Evolutionary conservation across 1,140 invertebrate species (phyloP).

Genomic region (Macrocentrus cingulum): DNA sequence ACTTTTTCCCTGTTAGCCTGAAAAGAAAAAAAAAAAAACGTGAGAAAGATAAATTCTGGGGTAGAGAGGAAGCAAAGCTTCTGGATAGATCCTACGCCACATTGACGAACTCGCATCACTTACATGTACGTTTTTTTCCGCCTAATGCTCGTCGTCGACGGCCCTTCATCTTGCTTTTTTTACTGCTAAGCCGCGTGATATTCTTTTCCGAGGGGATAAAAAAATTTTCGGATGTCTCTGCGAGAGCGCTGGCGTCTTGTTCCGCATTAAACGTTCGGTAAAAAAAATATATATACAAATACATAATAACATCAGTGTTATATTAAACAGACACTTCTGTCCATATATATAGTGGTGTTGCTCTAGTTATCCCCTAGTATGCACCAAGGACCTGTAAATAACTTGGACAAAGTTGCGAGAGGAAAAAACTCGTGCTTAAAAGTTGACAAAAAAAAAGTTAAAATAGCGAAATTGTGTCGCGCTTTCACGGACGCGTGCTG

Average conservation of each 20-base stretch:
- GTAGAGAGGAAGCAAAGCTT: too few relatives aligned
- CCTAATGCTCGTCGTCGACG: neutral
- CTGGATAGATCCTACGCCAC: neutral
- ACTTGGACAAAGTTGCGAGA: constrained; percentile 19
- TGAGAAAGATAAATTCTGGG: constrained; percentile 1
- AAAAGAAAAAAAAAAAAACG: neutral
- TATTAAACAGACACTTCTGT: constrained; percentile 24
- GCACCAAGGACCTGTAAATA: constrained; percentile 16
- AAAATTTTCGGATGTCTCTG: neutral
- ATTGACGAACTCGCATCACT: neutral
- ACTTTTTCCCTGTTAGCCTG: neutral
- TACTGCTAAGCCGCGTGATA: neutral
- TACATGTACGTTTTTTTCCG: neutral
- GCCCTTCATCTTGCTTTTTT: neutral
- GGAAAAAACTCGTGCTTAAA: neutral
- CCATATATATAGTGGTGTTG: neutral
- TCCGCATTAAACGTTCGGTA: too few relatives aligned
- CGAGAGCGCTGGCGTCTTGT: neutral
- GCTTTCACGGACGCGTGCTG: constrained; percentile 37
- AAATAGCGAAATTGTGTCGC: neutral
- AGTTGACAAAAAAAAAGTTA: neutral
- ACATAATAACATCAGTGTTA: too few relatives aligned
- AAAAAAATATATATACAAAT: too few relatives aligned
- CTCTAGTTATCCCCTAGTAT: neutral
- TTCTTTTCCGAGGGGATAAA: neutral